Conservation (phyloP, 1,140 invertebrate species). For the Vanessa tameamea region DNA sequence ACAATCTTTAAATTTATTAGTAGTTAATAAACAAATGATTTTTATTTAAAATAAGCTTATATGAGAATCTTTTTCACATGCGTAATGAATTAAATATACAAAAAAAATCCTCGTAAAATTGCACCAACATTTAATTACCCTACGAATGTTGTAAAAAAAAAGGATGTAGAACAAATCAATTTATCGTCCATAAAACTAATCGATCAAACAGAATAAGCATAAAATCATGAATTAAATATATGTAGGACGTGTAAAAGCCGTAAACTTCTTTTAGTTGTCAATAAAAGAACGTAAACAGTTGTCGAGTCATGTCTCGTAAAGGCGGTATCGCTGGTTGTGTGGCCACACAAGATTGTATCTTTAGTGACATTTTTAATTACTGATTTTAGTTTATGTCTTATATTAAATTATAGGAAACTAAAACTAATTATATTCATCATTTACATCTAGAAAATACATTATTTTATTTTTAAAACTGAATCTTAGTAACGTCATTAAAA, state of each 20-base stretch:
- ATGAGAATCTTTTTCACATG: no score
- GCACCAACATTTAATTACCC: neutral
- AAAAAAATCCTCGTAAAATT: neutral
- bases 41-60: no score
- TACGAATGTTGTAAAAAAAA: neutral
- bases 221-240: constrained; percentile 49
- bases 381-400: neutral
- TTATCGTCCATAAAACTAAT: constrained; percentile 34
- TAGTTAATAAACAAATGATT: no score
- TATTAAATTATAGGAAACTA: neutral
- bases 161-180: constrained; percentile 16
- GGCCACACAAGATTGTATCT: constrained; percentile 29
- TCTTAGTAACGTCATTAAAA: no score
- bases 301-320: constrained; percentile 39
- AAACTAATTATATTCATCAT: neutral
- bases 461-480: no score
- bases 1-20: no score
- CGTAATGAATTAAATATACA: neutral
- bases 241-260: constrained; percentile 30
- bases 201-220: constrained; percentile 33
- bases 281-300: constrained; percentile 46
- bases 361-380: neutral
- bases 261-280: constrained; percentile 47
- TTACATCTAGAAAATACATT: no score
- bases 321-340: constrained; percentile 36